Base-by-base conservation (phyloP, 2,888 invertebrate genomes). In the Pachydiplax longipennis region DNA sequence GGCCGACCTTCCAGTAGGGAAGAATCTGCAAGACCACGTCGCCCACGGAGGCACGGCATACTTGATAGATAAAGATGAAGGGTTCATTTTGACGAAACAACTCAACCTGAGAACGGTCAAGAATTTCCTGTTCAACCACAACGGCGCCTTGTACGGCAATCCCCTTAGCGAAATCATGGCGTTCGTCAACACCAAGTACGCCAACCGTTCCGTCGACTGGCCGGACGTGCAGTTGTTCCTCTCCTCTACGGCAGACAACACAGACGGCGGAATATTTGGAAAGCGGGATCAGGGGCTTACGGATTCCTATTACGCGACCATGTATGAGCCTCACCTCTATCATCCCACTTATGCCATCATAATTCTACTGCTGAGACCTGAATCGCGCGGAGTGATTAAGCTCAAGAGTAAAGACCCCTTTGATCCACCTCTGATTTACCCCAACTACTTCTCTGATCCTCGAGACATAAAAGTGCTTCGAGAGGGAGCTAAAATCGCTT, bases 141-240 rank as follows among this genome's bases (percentile, higher is more conserved):
- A 94, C 53, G 97, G 98, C 0, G 95, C 96, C 18, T 94, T 97
- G 83, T 97, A 97, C 92, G 96, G 96, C 91, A 95, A 97, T 93
- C 97, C 97, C 90, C 96, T 96, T 91, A 96, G 96, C 91, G 98
- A 98, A 94, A 97, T 93, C 0, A 96, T 97, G 96, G 97, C 96
- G 0, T 98, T 97, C 92, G 94, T 97, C 1, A 97, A 96, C 92
- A 97, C 97, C 0, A 96, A 96, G 94, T 97, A 96, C 92, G 96
- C 96, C 92, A 95, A 96, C 92, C 94, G 95, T 0, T 92, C 93
- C 0, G 95, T 95, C 82, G 97, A 97, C 93, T 96, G 96, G 95
- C 98, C 98, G 0, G 98, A 98, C 93, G 95, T 98, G 81, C 97
- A 98, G 93, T 93, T 97, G 80, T 97, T 97, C 93, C 95, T 98